Base-by-base conservation (phyloP, 64 coral and sea anemone species). In the Platygyra sinensis region DNA sequence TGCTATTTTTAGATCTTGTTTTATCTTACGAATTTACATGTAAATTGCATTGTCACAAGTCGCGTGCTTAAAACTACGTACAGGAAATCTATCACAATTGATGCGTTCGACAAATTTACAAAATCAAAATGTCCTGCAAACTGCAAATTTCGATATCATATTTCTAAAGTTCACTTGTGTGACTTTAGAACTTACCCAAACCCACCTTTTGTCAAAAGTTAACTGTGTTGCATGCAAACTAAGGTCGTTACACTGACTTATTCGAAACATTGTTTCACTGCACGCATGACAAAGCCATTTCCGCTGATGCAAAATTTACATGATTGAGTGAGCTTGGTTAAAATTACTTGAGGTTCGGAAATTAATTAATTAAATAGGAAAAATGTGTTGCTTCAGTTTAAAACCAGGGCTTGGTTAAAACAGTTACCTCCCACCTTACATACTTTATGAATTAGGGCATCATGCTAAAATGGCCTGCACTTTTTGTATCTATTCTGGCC, bases 401-500 rank as follows among this genome's bases (percentile, higher is more conserved):
- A 19, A 18, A 42, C 3, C 10, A 20, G 27, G 15, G 42, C 1
- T 36, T 76, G 31, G 17, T 46, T 50, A 0, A 8, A 62, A 2
- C 29, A 5, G 52, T 0, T 30, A n/a, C 30, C 60, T 65, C 60
- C 80, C 32, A 22, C 29, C 4, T 39, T 13, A 46, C 20, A 85
- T 85, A 46, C 64, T 85, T 85, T 14, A 71, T 6, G 15, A 12
- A 11, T 85, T 42, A 85, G 17, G 50, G 24, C 81, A 85, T 85
- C 62, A 51, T 51, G 76, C n/a, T 57, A 79, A 79, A 79, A 79
- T 79, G 18, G 46, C 39, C 8, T 42, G 36, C 33, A 25, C 2
- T 4, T 28, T 36, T 29, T 28, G 71, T 31, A 10, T 15, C 29
- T 73, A 73, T 30, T 73, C 29, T 73, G 2, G 29, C 13, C 25